phyloP scores from a whole-genome alignment of 1,140 invertebrate species.

The Melitaea cinxia region DNA sequence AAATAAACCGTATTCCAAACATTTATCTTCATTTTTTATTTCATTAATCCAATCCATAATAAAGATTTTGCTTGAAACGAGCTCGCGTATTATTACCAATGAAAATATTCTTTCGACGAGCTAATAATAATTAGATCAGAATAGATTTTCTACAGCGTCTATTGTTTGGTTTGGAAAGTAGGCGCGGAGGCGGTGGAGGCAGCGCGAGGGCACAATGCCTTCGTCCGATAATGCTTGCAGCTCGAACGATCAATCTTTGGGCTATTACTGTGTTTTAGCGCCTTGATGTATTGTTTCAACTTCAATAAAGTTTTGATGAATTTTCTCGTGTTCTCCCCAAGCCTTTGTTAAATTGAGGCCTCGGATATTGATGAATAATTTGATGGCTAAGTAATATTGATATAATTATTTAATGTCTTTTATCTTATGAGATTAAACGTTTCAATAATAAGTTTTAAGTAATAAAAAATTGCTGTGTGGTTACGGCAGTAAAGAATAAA shows the following conservation, averaged over 20 bases:
- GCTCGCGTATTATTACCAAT: neutral
- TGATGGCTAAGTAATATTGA: conserved; percentile 67
- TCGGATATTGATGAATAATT: conserved; percentile 76
- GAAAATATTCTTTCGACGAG: conserved; percentile 6
- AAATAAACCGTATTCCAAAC: neutral
- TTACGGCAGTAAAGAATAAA: too few relatives aligned
- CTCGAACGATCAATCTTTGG: conserved; percentile 75
- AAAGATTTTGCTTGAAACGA: neutral
- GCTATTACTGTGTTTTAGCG: conserved; percentile 80
- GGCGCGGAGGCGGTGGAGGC: conserved; percentile 36
- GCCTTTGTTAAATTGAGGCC: conserved; percentile 71
- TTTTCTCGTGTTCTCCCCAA: conserved; percentile 69
- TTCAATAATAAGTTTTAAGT: too few relatives aligned
- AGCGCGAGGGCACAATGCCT: conserved; percentile 55
- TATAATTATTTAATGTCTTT: conserved; percentile 59
- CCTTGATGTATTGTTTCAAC: conserved; percentile 80
- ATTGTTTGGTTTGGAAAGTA: conserved; percentile 62
- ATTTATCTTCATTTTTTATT: neutral
- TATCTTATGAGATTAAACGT: conserved; percentile 53
- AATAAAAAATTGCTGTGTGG: too few relatives aligned
- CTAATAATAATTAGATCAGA: conserved; percentile 51
- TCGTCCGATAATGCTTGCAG: conserved; percentile 68
- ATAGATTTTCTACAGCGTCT: conserved; percentile 50
- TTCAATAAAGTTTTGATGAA: conserved; percentile 81
- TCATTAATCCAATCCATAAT: neutral